Evolutionary conservation across 2,888 invertebrate species (phyloP), one percentile per base, ranked within the genome.

Genomic region (Drosophila limbata): DNA sequence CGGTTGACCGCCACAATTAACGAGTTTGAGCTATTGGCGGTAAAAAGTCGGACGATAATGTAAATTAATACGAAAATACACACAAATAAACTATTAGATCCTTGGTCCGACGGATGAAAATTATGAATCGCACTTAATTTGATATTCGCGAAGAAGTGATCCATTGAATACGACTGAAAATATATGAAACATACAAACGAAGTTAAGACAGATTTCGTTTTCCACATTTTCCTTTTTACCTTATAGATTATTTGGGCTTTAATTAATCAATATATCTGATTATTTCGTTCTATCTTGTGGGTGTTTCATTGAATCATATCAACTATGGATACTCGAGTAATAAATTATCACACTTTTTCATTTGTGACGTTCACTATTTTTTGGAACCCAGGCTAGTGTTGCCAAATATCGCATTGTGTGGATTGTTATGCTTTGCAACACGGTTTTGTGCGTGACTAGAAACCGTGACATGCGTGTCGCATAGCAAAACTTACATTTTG

Each of bases 381-480:
- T 39, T 35, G 21, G 9, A n/a, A 21, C 13, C 40, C 13, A 42
- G 48, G 53, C 19, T 13, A 76, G 79, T 76, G 74, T 13, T 61
- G 74, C 6, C 40, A 40, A 62, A 10, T 15, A 8, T 25, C 2
- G 13, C 10, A 9, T 11, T 13, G 8, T 15, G 28, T 45, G 35
- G 15, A 44, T 19, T 63, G 33, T 77, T 66, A 62, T 78, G 56
- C 50, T 84, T 70, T 69, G 19, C 88, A 79, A 65, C 86, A 84
- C 84, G 60, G 64, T 68, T 85, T 72, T 84, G 88, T 84, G 84
- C 84, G 84, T 84, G 84, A 84, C 83, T 85, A 66, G 81, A 74
- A 73, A 69, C 83, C 84, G 83, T 88, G 88, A 77, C 77, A 73
- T 86, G 85, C 85, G 82, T 81, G 85, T 73, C 81, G 69, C 50